Evolutionary conservation across 2,888 invertebrate species (phyloP), one percentile per base, ranked within the genome.

Genomic region (Stegophylla sp.): DNA sequence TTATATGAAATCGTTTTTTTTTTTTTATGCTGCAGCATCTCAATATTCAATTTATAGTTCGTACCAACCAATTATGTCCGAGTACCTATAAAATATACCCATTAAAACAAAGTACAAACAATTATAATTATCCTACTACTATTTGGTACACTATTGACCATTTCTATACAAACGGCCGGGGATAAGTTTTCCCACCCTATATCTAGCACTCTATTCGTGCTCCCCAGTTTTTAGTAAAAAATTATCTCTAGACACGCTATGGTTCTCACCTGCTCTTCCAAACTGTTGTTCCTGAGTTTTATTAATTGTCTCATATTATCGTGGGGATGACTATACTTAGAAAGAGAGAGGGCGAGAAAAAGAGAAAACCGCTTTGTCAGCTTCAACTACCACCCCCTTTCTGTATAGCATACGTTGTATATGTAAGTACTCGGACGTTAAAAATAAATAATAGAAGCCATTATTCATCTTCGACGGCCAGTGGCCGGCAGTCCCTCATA

Each of bases 381-480:
- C 79, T 79, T 69, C 69, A 61, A 61, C 45, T 59, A 3, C 61
- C 69, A 17, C 71, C 69, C 76, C 61, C 59, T 34, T 26, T 41
- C 56, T 26, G n/a, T 77, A 64, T 66, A 66, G 53, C 64, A 26
- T 53, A 53, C 9, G 0, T 12, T 34, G 41, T 26, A n/a, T 26
- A n/a, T 28, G 41, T 53, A 64, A 13, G 23, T 1, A 17, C 10
- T 76, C 17, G 13, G 23, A 43, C 23, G 64, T 53, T 66, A 41
- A 76, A 76, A 76, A 76, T 76, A 76, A 76, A 26, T 76, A 76
- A 76, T 76, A 76, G 75, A 76, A 76, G 51, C 41, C 64, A 64
- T 76, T 76, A 76, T 66, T 76, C 75, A 76, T 76, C 75, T 76
- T 76, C 75, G 75, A 76, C 66, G 75, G 66, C 64, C 75, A 66